These are phyloP conservation scores for Pocillopora grandis DNA, from an alignment of 92 coral and sea anemone species.

Conservation along the genomic window DNA sequence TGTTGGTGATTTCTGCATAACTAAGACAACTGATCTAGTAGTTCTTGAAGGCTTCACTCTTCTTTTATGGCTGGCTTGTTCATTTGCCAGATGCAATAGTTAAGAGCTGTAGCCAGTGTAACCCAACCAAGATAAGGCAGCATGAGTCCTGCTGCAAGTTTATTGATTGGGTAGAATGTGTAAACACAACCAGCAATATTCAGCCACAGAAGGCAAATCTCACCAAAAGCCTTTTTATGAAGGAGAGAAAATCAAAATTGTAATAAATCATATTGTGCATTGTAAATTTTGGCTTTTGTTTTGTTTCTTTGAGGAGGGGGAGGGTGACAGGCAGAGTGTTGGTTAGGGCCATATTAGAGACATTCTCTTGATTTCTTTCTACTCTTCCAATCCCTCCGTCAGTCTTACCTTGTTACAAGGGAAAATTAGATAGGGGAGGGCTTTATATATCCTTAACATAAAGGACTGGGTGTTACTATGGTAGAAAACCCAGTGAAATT, in stretches of 20 bases:
- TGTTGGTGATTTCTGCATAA: not conserved
- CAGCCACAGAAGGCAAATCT: constrained; percentile 58
- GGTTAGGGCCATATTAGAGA: too few relatives aligned
- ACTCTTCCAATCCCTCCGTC: too few relatives aligned
- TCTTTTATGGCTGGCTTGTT: constrained; percentile 67
- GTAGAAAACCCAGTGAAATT: too few relatives aligned
- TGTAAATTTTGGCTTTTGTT: not conserved
- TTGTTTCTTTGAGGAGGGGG: too few relatives aligned
- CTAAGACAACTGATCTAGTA: too few relatives aligned
- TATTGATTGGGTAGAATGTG: constrained; percentile 69
- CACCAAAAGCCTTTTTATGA: constrained; percentile 50
- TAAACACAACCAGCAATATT: constrained; percentile 65
- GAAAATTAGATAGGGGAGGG: too few relatives aligned
- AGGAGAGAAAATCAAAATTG: not conserved
- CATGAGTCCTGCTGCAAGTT: constrained; percentile 66
- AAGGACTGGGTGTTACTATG: too few relatives aligned
- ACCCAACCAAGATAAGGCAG: constrained; percentile 75
- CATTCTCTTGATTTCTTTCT: too few relatives aligned
- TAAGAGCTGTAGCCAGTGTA: constrained; percentile 56
- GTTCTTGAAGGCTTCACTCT: constrained; percentile 16
- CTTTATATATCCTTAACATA: too few relatives aligned
- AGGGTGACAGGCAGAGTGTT: too few relatives aligned
- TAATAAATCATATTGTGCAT: not conserved
- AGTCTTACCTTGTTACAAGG: too few relatives aligned
- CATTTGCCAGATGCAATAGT: constrained; percentile 70